Percentiles rank a stretch among this genome's conserved stretches.
Conservation (phyloP, 2,797 vertebrate genomes). For the Anas flavirostris region DNA sequence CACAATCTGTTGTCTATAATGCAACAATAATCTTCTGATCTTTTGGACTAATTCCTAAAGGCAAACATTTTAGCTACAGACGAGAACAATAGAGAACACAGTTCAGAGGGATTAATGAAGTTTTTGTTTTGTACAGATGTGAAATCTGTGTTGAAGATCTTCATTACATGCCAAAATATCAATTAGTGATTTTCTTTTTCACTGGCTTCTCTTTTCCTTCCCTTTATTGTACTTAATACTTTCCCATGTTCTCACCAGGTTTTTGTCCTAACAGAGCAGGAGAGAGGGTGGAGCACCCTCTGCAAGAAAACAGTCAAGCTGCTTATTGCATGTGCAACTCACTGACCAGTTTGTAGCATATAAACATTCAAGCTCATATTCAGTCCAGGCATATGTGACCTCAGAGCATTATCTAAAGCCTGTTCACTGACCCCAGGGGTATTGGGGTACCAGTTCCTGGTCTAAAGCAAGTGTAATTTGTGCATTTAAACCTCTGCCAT, state of each 20-base stretch:
- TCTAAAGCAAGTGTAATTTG: rapidly evolving
- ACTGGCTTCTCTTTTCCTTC: neutral
- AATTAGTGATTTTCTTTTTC: conserved; percentile 22
- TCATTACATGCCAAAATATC: neutral
- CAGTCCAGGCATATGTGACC: neutral
- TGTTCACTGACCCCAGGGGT: neutral
- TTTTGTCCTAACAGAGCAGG: neutral
- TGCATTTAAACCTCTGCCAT: neutral
- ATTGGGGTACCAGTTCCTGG: neutral
- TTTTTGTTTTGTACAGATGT: conserved; percentile 40
- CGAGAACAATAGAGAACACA: conserved; percentile 17
- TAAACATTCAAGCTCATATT: neutral
- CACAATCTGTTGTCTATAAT: neutral
- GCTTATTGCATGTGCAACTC: neutral
- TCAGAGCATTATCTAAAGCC: neutral
- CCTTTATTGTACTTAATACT: neutral
- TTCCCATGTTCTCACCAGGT: neutral
- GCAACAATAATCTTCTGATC: conserved; percentile 32
- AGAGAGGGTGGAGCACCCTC: neutral
- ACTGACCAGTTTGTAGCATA: neutral
- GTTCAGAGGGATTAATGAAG: conserved; percentile 23
- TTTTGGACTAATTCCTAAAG: conserved; percentile 55
- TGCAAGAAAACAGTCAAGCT: neutral
- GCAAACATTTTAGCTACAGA: conserved; percentile 1
- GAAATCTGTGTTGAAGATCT: conserved; percentile 25